Percentiles rank a stretch among this genome's conserved stretches.
Conservation (phyloP, 2,888 invertebrate genomes). For the Chrysomela aeneicollis region DNA sequence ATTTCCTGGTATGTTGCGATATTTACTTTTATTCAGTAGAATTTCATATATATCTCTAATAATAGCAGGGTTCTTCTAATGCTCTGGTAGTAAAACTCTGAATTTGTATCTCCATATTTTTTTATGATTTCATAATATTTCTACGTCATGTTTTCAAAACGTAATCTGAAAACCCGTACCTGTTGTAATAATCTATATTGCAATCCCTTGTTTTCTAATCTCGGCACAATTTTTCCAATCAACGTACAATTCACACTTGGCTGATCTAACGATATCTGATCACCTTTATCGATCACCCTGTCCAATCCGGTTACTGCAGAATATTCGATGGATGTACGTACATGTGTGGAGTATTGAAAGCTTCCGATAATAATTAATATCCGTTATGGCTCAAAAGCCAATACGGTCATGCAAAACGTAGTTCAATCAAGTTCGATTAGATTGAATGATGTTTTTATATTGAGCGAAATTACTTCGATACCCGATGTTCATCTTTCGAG, state of each 20-base stretch:
- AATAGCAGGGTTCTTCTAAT: too few relatives aligned
- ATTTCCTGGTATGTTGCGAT: too few relatives aligned
- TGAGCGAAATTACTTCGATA: background rate
- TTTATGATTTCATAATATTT: too few relatives aligned
- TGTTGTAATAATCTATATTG: too few relatives aligned
- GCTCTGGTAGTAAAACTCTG: too few relatives aligned
- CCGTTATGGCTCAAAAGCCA: background rate
- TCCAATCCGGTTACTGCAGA: background rate
- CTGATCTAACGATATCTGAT: background rate
- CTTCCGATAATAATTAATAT: background rate
- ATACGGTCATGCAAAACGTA: background rate
- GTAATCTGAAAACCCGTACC: too few relatives aligned
- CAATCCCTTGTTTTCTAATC: background rate
- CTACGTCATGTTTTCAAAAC: too few relatives aligned
- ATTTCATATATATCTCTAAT: too few relatives aligned
- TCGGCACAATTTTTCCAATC: background rate
- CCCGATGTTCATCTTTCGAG: background rate
- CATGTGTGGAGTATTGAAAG: background rate
- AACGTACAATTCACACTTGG: background rate
- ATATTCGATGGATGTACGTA: background rate
- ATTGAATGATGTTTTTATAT: conserved; percentile 3
- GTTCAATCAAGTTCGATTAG: background rate
- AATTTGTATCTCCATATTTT: too few relatives aligned
- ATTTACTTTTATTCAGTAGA: too few relatives aligned
- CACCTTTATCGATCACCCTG: conserved; percentile 1